Evolutionary conservation across 2,888 invertebrate species (phyloP), one percentile per base, ranked within the genome.

Genomic region (Conops quadrifasciatus): DNA sequence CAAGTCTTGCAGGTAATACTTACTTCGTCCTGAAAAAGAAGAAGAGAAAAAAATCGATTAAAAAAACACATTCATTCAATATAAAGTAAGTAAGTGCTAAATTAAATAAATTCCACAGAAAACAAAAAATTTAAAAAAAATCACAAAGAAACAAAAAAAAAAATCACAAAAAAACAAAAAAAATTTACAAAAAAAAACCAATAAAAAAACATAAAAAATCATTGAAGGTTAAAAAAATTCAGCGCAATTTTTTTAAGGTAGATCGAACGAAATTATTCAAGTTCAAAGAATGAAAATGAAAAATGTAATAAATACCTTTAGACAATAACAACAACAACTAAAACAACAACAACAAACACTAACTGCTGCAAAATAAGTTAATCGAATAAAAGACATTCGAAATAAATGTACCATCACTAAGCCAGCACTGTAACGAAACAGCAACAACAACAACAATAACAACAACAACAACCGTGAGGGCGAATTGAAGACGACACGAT

Each of bases 11-110:
- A 24, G 56, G 7, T 24, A 58, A 56, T 82, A 86, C 85, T 86
- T 84, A 86, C 85, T 86, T 85, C 85, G 79, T 79, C 85, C 85
- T 86, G 85, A 45, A 86, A 86, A 64, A 79, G 82, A 66, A 84
- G 64, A 73, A 63, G 74, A 78, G 75, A 79, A 71, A 75, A 67
- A 72, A 72, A 72, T 70, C 71, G 73, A 73, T 74, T 75, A 58
- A 26, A 71, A n/a, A 72, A 74, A 75, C 71, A 73, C 47, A 58
- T 67, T 47, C 51, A 43, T 19, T 28, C 47, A 70, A 21, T 56
- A 15, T 21, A 11, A 21, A 58, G 28, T 77, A 77, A 78, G 75
- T 76, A 78, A 26, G 13, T 63, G n/a, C n/a, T n/a, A 73, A 82
- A 82, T 82, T 82, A 81, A 82, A 80, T 79, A 81, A 79, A 82